phyloP scores from a whole-genome alignment of 2,113 vertebrate genomes.

The Noturus placidus region DNA sequence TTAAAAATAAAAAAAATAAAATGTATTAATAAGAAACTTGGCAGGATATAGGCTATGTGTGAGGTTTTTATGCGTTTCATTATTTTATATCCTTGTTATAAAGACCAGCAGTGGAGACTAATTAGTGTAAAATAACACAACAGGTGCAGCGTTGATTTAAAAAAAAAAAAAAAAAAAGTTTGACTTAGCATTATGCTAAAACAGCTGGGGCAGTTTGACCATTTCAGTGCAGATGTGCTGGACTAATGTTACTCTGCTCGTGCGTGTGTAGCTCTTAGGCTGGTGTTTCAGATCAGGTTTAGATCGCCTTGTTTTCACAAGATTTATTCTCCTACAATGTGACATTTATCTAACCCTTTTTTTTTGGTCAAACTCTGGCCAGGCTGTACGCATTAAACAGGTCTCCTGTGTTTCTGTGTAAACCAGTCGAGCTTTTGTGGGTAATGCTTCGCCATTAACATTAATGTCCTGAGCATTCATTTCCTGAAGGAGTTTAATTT shows the following conservation, averaged over 20 bases:
- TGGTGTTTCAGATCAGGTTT: not conserved
- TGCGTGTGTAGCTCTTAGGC: not conserved
- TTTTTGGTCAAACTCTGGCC: too few species aligned
- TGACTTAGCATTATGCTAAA: not conserved
- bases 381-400: not conserved
- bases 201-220: not conserved
- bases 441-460: not conserved
- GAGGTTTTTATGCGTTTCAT: not conserved
- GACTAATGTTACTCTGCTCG: not conserved
- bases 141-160: not conserved
- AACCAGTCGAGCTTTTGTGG: not conserved
- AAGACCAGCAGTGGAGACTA: not conserved
- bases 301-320: not conserved
- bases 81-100: not conserved
- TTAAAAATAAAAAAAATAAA: too few species aligned
- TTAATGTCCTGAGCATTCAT: not conserved
- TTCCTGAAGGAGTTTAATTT: conserved; percentile 1
- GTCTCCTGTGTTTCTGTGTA: conserved; percentile 4
- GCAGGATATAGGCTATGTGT: not conserved
- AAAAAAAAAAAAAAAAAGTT: not conserved
- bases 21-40: too few species aligned
- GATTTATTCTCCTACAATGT: not conserved
- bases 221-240: not conserved
- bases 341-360: conserved; percentile 8
- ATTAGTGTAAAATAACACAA: not conserved